Evolutionary conservation across 2,113 vertebrate genomes (phyloP).

Genomic region (Leptodactylus fuscus): DNA sequence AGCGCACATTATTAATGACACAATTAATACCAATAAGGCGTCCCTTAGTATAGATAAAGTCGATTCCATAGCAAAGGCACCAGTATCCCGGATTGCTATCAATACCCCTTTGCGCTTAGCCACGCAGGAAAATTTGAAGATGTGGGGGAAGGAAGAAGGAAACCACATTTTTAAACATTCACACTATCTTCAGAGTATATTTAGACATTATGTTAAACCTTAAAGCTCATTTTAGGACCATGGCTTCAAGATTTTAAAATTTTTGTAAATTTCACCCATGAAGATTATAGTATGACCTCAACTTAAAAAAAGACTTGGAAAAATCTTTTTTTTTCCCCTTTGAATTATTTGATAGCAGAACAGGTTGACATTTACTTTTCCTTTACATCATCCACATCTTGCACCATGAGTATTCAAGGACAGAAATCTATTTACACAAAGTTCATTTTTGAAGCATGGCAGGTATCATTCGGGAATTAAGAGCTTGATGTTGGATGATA

Average conservation of each 20-base stretch:
- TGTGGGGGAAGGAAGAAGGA: no score
- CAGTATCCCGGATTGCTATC: no score
- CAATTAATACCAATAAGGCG: no score
- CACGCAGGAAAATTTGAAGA: no score
- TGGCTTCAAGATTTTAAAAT: background rate
- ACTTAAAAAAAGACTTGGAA: background rate
- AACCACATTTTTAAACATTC: no score
- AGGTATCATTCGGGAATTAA: constrained; percentile 38
- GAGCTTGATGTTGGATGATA: constrained; percentile 21
- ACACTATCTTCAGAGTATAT: no score
- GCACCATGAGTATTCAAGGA: constrained; percentile 26
- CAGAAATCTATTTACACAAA: constrained; percentile 47
- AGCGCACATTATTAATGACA: no score
- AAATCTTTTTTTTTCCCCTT: background rate
- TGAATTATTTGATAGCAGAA: constrained; percentile 25
- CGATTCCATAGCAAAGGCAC: no score
- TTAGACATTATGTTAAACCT: no score
- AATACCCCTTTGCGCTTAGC: no score
- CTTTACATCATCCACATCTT: constrained; percentile 30
- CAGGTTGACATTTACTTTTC: constrained; percentile 49
- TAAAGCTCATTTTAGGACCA: no score
- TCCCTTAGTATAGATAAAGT: no score
- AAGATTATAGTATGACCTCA: background rate
- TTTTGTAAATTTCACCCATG: background rate
- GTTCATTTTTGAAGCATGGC: constrained; percentile 44